phyloP scores from a whole-genome alignment of 2,888 invertebrate species.

The Euspilapteryx auroguttella region DNA sequence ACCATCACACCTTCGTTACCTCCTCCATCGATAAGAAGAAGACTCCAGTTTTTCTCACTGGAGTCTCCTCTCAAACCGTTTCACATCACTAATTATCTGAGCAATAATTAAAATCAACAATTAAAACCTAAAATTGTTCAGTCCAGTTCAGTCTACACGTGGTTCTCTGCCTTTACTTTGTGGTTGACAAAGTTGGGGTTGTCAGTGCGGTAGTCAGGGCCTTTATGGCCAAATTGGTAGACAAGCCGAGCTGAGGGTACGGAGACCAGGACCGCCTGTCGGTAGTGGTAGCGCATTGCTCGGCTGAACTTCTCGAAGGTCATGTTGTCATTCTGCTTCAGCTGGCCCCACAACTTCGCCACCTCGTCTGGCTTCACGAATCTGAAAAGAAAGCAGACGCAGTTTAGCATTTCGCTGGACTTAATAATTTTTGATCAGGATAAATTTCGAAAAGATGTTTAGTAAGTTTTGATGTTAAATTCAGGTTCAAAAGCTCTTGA shows the following conservation, averaged over 20 bases:
- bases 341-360: slow-evolving; percentile 82
- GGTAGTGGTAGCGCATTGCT: slow-evolving; percentile 87
- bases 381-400: slow-evolving; percentile 32
- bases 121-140: slow-evolving; percentile 27
- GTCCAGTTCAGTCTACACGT: slow-evolving; percentile 17
- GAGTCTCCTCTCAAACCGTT: no score
- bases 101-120: slow-evolving; percentile 8
- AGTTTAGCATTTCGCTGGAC: not conserved
- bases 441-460: no score
- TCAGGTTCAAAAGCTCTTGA: no score
- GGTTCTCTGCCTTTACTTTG: slow-evolving; percentile 38
- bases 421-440: no score
- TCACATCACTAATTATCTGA: no score
- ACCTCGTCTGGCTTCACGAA: slow-evolving; percentile 86
- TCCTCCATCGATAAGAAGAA: no score
- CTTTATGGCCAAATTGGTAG: slow-evolving; percentile 81
- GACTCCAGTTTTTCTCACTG: no score
- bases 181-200: slow-evolving; percentile 55
- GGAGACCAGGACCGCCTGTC: slow-evolving; percentile 72
- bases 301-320: slow-evolving; percentile 91
- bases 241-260: slow-evolving; percentile 76
- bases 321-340: slow-evolving; percentile 87
- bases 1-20: no score
- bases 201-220: slow-evolving; percentile 73
- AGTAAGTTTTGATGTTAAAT: no score